Conservation (phyloP, 2,888 invertebrate genomes). For the Drosophila bunnanda region DNA sequence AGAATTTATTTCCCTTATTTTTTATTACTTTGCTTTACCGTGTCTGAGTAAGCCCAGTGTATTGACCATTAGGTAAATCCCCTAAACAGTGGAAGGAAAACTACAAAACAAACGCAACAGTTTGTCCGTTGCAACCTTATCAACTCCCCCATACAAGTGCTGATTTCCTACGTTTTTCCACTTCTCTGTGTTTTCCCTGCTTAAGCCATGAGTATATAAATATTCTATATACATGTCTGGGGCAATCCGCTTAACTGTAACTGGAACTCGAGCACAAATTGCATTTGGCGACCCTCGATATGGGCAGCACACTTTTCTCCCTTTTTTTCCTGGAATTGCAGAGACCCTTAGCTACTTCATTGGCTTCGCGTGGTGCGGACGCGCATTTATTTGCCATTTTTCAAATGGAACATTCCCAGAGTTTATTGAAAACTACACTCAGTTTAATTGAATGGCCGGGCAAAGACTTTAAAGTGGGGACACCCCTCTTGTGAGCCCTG, state of each 20-base stretch:
- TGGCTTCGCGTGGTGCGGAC: conserved; percentile 40
- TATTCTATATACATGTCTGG: conserved; percentile 55
- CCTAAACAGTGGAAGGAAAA: conserved; percentile 18
- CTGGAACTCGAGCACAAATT: conserved; percentile 71
- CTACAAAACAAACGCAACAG: conserved; percentile 30
- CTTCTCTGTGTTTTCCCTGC: conserved; percentile 23
- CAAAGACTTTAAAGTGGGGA: conserved; percentile 56
- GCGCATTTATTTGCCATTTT: conserved; percentile 73
- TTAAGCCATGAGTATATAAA: conserved; percentile 45
- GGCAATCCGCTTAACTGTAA: conserved; percentile 75
- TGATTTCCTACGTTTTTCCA: conserved; percentile 24
- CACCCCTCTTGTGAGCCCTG: not conserved
- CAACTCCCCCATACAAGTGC: conserved; percentile 18
- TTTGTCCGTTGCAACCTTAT: conserved; percentile 24
- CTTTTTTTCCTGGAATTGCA: conserved; percentile 16
- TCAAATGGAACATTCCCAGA: conserved; percentile 60
- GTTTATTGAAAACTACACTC: conserved; percentile 80
- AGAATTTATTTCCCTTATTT: not conserved
- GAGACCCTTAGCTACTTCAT: conserved; percentile 40
- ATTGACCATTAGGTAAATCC: conserved; percentile 28
- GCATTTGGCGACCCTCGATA: conserved; percentile 58
- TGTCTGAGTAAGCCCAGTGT: conserved; percentile 6
- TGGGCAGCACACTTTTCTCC: conserved; percentile 7
- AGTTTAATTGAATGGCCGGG: conserved; percentile 73
- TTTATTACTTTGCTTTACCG: not conserved